Base-by-base conservation (phyloP, 2,113 vertebrate species). In the Pomatorhinus ruficollis region DNA sequence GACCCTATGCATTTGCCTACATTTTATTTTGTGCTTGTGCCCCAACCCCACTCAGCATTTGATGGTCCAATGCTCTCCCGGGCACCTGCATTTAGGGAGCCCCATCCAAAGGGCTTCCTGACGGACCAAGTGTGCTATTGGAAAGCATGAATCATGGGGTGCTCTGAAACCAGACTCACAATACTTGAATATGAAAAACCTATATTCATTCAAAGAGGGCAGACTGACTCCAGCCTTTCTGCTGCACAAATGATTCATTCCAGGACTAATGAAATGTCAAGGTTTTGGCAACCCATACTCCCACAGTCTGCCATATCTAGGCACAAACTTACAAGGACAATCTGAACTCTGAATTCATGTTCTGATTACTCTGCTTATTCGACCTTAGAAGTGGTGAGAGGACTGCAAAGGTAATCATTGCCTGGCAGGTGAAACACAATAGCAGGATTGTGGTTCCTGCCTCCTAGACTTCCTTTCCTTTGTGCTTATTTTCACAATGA, bases 221-320 rank as follows among this genome's bases (percentile, higher is more conserved):
- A 93, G 31, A 33, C 57, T 94, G 81, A 93, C 90, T 96, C 83
- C 64, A 88, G 83, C 42, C 49, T 90, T 83, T 87, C 69, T 93
- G 60, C 39, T 81, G 54, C 5, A 7, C 39, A 94, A 95, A 93
- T 93, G 50, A 91, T 84, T 97, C 89, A 87, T 91, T 84, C 57
- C 33, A 66, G 49, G 39, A 89, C 77, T 90, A 96, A 92, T 77
- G 77, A 89, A 90, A 93, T 15, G 10, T 83, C 78, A 81, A 78
- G 75, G 47, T 91, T 92, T 81, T 76, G 66, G 40, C 83, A 89
- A 66, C 52, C 74, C 18, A 39, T 77, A 82, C 69, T 90, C 75
- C 90, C 50, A 94, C 75, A 84, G 19, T 49, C 50, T 91, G 64
- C 52, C 65, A 65, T 70, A 95, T 40, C 72, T 85, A 89, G 84